Percentiles rank a stretch among this genome's conserved stretches.
Conservation (phyloP, 2,113 vertebrate genomes). For the Anas platyrhynchos region DNA sequence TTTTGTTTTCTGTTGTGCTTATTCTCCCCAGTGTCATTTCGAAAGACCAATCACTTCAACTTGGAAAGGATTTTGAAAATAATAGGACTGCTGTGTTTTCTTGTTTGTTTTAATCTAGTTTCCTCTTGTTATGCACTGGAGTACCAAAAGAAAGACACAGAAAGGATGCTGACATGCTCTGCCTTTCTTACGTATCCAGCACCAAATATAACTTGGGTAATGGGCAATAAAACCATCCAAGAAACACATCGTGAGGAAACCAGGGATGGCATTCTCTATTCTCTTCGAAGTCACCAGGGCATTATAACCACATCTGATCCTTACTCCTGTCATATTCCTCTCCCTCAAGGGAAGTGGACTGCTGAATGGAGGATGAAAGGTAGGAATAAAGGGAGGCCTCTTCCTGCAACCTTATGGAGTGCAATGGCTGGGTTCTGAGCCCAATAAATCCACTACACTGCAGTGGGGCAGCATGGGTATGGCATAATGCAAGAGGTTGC, state of each 20-base stretch:
- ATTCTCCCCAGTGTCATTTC: background rate
- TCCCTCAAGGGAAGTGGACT: slow-evolving; percentile 70
- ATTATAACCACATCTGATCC: slow-evolving; percentile 47
- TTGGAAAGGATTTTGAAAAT: background rate
- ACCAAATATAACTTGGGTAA: slow-evolving; percentile 71
- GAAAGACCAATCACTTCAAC: background rate
- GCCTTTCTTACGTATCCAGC: slow-evolving; percentile 36
- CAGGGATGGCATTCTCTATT: slow-evolving; percentile 61
- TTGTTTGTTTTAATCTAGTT: background rate
- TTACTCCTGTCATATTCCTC: slow-evolving; percentile 74
- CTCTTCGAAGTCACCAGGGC: slow-evolving; percentile 76
- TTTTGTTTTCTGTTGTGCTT: background rate
- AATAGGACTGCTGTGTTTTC: background rate
- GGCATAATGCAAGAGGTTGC: background rate
- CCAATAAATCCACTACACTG: background rate
- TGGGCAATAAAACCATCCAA: slow-evolving; percentile 29
- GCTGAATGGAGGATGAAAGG: slow-evolving; percentile 79
- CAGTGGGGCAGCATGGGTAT: background rate
- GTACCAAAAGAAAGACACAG: slow-evolving; percentile 8
- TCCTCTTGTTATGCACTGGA: slow-evolving; percentile 34
- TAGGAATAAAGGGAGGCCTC: background rate
- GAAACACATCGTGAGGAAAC: slow-evolving; percentile 8
- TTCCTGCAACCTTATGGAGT: background rate
- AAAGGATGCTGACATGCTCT: slow-evolving; percentile 51
- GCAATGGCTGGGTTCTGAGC: background rate